These are phyloP conservation scores for Nipponia nippon DNA, from an alignment of 2,113 vertebrate genomes.

Conservation along the genomic window DNA sequence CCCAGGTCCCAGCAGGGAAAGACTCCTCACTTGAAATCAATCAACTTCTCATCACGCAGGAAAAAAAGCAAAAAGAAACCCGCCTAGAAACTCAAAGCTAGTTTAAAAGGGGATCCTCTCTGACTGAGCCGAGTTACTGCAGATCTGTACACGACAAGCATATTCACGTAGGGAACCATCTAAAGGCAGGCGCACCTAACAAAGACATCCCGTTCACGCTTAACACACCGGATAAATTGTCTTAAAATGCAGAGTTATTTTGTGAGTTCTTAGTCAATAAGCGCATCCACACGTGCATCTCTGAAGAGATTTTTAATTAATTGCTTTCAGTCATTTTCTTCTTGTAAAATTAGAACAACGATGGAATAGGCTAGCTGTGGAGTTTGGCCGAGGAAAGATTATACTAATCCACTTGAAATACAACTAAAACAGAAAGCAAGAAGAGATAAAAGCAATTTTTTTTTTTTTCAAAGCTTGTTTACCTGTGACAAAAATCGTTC, in stretches of 20 bases:
- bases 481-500: constrained; percentile 25
- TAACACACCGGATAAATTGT: neutral
- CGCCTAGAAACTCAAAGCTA: neutral
- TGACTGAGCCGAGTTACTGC: neutral
- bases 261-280: neutral
- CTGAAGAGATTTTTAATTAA: constrained; percentile 38
- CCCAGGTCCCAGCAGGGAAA: neutral
- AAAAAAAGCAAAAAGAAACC: neutral
- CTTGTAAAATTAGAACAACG: constrained; percentile 26
- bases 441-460: neutral
- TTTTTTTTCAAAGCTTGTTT: constrained; percentile 17
- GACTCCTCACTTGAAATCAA: neutral
- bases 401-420: constrained; percentile 49
- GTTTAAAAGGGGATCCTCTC: neutral
- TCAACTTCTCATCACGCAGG: neutral
- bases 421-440: neutral
- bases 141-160: neutral
- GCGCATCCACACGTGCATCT: neutral
- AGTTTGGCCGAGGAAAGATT: neutral
- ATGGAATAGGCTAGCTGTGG: neutral
- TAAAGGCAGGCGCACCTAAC: neutral
- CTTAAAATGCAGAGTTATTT: neutral
- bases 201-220: neutral
- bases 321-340: constrained; percentile 5
- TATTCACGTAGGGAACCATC: neutral